These are phyloP conservation scores for Drosophila anomalata DNA, from an alignment of 2,888 invertebrate genomes.

Conservation along the genomic window DNA sequence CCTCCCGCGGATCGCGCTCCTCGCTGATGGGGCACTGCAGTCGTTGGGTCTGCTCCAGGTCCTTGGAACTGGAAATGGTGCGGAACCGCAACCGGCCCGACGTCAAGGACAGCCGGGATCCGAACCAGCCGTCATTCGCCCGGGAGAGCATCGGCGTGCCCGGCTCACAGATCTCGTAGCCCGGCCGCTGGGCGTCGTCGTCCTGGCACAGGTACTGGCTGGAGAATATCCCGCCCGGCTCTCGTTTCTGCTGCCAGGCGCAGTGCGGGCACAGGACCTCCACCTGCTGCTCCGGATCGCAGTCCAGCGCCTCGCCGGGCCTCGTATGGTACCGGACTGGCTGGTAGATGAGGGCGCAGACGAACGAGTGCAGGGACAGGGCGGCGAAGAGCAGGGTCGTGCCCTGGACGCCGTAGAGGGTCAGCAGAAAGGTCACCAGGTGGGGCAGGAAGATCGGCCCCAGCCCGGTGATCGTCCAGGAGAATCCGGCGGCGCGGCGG, in stretches of 20 bases:
- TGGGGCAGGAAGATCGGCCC: constrained; percentile 90
- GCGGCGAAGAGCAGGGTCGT: constrained; percentile 88
- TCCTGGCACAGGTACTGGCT: constrained; percentile 86
- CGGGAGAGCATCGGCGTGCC: constrained; percentile 88
- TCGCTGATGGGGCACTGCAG: constrained; percentile 69
- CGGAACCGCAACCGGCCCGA: constrained; percentile 70
- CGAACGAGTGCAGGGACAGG: constrained; percentile 88
- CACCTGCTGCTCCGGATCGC: constrained; percentile 31
- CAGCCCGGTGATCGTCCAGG: constrained; percentile 89
- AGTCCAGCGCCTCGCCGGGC: constrained; percentile 6
- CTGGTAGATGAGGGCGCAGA: constrained; percentile 88
- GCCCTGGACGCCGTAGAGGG: constrained; percentile 87
- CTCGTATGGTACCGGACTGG: constrained; percentile 89
- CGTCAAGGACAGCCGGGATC: constrained; percentile 76
- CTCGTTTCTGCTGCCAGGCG: constrained; percentile 73
- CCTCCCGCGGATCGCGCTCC: constrained; percentile 45
- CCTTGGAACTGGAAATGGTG: constrained; percentile 75
- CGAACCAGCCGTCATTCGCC: constrained; percentile 84
- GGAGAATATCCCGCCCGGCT: constrained; percentile 83
- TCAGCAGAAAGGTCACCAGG: constrained; percentile 87
- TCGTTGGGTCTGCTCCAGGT: constrained; percentile 68
- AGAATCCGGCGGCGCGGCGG: constrained; percentile 88
- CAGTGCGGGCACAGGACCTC: constrained; percentile 75
- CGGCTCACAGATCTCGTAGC: constrained; percentile 88
- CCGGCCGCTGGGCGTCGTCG: constrained; percentile 87